Evolutionary conservation across 2,888 invertebrate species (phyloP).

Genomic region (Thereva nobilitata): DNA sequence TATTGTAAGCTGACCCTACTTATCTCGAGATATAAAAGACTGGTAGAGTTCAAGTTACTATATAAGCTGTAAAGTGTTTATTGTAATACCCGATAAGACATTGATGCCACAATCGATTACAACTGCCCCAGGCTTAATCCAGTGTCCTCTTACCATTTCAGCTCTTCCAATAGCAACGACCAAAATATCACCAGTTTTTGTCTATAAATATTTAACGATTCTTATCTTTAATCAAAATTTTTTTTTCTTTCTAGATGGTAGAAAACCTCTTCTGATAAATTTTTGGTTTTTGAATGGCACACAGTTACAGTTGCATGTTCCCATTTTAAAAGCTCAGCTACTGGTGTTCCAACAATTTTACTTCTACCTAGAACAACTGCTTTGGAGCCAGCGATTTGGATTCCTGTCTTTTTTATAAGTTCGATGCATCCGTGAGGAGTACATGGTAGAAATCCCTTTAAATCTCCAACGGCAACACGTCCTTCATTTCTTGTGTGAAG

Average conservation of each 20-base stretch:
- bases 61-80: too few species aligned
- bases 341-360: slow-evolving; percentile 97
- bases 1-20: too few species aligned
- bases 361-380: slow-evolving; percentile 96
- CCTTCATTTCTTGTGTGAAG: slow-evolving; percentile 94
- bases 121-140: slow-evolving; percentile 97
- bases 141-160: slow-evolving; percentile 88
- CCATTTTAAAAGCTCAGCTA: slow-evolving; percentile 93
- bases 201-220: slow-evolving; percentile 55
- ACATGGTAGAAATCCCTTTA: slow-evolving; percentile 90
- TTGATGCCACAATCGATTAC: slow-evolving; percentile 99
- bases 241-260: background rate
- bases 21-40: too few species aligned
- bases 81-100: slow-evolving; percentile 72
- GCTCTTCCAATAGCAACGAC: slow-evolving; percentile 94
- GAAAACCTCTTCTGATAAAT: slow-evolving; percentile 73
- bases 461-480: slow-evolving; percentile 84
- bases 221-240: background rate
- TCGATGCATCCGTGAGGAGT: slow-evolving; percentile 96
- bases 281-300: slow-evolving; percentile 92
- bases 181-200: slow-evolving; percentile 85
- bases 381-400: slow-evolving; percentile 75
- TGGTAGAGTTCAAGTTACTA: too few species aligned
- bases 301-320: slow-evolving; percentile 95
- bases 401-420: slow-evolving; percentile 80